phyloP scores from a whole-genome alignment of 2,797 vertebrate species.

The Phoebastria nigripes region DNA sequence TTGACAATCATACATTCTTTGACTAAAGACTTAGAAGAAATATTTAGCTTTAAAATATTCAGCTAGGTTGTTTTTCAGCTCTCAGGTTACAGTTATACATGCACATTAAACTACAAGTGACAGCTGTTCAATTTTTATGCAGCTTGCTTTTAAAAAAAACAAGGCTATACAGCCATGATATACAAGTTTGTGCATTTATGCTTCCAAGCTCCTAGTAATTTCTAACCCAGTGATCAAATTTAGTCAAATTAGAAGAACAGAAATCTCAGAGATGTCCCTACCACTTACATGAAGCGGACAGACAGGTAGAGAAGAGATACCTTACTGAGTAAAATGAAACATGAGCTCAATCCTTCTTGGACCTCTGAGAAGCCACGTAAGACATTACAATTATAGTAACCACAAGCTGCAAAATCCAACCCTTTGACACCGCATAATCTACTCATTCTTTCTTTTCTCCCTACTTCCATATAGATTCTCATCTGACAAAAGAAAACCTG shows the following conservation, averaged over 20 bases:
- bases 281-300: neutral
- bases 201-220: neutral
- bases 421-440: neutral
- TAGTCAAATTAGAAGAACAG: neutral
- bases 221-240: neutral
- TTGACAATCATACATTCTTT: neutral
- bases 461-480: neutral
- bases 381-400: neutral
- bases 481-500: neutral
- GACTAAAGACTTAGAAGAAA: neutral
- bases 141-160: neutral
- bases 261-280: neutral
- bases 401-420: neutral
- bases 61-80: neutral
- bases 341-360: neutral
- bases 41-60: neutral
- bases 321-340: neutral
- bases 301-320: neutral
- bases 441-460: neutral
- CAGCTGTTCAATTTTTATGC: neutral
- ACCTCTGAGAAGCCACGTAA: neutral
- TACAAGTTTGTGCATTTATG: neutral
- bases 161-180: neutral
- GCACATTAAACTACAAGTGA: neutral
- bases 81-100: neutral